These are phyloP conservation scores for Polydrusus cervinus DNA, from an alignment of 2,888 invertebrate species.

Conservation along the genomic window DNA sequence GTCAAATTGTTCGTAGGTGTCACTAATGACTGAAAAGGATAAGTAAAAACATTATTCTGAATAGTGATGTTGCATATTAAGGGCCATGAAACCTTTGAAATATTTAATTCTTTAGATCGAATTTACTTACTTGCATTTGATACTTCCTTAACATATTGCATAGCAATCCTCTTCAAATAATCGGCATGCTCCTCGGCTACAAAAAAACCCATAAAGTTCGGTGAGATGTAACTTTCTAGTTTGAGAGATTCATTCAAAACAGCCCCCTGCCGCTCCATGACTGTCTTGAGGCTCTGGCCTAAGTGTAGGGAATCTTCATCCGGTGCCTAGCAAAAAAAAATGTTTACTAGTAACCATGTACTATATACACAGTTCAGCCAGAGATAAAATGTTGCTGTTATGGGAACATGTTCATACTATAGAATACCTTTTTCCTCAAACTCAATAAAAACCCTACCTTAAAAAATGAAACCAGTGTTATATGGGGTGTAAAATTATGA, in stretches of 20 bases:
- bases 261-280: conserved; percentile 82
- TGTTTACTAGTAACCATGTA: no score
- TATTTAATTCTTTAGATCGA: no score
- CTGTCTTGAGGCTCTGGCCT: conserved; percentile 81
- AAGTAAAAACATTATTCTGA: neutral
- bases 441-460: conserved; percentile 74
- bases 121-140: conserved; percentile 79
- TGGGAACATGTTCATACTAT: no score
- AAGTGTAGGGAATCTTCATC: conserved; percentile 83
- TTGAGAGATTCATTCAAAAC: conserved; percentile 79
- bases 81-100: neutral
- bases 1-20: conserved; percentile 85
- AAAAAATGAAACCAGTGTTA: conserved; percentile 92
- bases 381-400: no score
- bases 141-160: conserved; percentile 87
- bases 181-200: conserved; percentile 88
- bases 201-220: conserved; percentile 94
- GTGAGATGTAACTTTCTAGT: conserved; percentile 88
- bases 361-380: no score
- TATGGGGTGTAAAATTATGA: conserved; percentile 92
- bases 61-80: neutral
- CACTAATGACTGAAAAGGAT: conserved; percentile 77
- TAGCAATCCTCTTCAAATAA: conserved; percentile 84
- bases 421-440: no score
- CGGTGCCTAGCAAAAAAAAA: conserved; percentile 78